Conservation (phyloP, 2,888 invertebrate species). For the Drosophila mimica region DNA sequence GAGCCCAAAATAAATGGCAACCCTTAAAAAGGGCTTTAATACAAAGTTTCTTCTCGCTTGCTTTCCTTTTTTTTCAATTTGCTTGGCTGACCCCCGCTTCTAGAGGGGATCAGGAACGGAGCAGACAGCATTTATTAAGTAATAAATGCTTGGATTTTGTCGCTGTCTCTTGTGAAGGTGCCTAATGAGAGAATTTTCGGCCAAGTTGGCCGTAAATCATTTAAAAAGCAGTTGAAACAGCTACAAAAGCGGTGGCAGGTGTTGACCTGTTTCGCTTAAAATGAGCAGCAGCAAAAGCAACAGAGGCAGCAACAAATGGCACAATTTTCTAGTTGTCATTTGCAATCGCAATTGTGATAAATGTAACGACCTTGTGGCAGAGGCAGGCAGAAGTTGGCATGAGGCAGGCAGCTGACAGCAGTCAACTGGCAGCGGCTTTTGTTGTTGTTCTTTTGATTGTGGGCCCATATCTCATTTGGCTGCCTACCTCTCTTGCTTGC, state of each 20-base stretch:
- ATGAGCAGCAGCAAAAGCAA: constrained; percentile 25
- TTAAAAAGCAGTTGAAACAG: constrained; percentile 37
- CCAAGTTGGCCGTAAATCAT: constrained; percentile 44
- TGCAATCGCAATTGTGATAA: constrained; percentile 61
- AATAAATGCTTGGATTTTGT: constrained; percentile 68
- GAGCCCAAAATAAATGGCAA: constrained; percentile 51
- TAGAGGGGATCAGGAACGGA: neutral
- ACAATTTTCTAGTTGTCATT: constrained; percentile 61
- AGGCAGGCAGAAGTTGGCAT: neutral
- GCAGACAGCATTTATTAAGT: constrained; percentile 64
- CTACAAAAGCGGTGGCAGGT: constrained; percentile 51
- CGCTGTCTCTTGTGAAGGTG: constrained; percentile 4
- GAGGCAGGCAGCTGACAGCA: constrained; percentile 3
- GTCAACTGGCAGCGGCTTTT: constrained; percentile 11
- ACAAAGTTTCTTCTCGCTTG: constrained; percentile 44
- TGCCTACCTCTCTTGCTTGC: constrained; percentile 7
- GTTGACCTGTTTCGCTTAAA: constrained; percentile 28
- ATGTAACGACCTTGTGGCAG: constrained; percentile 58
- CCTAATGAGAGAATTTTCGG: constrained; percentile 34
- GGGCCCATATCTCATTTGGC: constrained; percentile 25
- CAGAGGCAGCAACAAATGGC: constrained; percentile 53
- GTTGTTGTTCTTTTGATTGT: constrained; percentile 10
- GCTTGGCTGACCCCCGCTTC: constrained; percentile 8
- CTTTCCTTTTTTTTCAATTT: constrained; percentile 60
- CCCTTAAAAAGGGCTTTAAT: constrained; percentile 64